Evolutionary conservation across 2,888 invertebrate species (phyloP).

Genomic region (Nymphalis urticae): DNA sequence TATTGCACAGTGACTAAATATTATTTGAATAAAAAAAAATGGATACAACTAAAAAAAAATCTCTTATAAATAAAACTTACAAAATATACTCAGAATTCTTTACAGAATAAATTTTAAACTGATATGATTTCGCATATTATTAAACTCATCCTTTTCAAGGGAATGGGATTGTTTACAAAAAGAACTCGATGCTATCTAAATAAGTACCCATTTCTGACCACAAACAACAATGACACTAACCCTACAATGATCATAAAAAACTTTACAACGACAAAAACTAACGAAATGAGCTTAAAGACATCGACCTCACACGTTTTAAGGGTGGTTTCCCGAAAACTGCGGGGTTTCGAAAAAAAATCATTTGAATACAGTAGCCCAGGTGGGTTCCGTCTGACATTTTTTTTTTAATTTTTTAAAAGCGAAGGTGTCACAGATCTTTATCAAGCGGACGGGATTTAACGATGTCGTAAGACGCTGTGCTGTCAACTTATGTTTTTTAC

Average conservation of each 20-base stretch:
- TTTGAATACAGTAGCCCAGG: slow-evolving; percentile 79
- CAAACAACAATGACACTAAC: slow-evolving; percentile 60
- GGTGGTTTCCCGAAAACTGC: slow-evolving; percentile 66
- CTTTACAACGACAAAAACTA: slow-evolving; percentile 47
- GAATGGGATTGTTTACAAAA: slow-evolving; percentile 10
- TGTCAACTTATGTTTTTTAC: slow-evolving; percentile 65
- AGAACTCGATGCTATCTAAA: slow-evolving; percentile 46
- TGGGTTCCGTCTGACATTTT: slow-evolving; percentile 52
- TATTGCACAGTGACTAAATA: too few relatives aligned
- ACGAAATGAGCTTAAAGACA: slow-evolving; percentile 49
- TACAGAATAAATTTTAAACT: too few relatives aligned
- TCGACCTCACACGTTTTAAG: slow-evolving; percentile 66
- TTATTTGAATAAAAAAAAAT: too few relatives aligned
- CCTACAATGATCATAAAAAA: slow-evolving; percentile 40
- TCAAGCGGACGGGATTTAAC: slow-evolving; percentile 75
- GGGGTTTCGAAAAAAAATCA: slow-evolving; percentile 61
- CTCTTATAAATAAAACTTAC: too few relatives aligned
- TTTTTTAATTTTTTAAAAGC: slow-evolving; percentile 49
- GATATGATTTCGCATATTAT: slow-evolving; percentile 13
- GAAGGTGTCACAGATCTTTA: slow-evolving; percentile 79
- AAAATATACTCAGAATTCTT: too few relatives aligned
- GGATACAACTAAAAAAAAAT: too few relatives aligned
- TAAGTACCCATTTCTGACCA: slow-evolving; percentile 51
- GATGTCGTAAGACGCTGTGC: slow-evolving; percentile 71
- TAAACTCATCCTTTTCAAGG: slow-evolving; percentile 8